Base-by-base conservation (phyloP, 37 sponge, comb jelly and placozoan genomes). In the Eunapius fragilis region DNA sequence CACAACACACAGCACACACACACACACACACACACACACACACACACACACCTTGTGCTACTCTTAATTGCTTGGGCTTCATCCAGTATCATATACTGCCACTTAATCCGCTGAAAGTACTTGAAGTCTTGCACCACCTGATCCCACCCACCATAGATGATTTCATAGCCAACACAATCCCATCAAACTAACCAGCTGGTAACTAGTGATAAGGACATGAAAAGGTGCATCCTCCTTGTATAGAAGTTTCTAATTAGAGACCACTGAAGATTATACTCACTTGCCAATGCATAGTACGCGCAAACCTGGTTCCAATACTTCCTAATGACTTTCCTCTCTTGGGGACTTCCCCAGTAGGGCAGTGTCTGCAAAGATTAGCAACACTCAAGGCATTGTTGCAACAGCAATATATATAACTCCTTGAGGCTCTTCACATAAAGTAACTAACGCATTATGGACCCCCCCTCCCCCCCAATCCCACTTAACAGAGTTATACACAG, bases 11-110 rank as follows among this genome's bases (percentile, higher is more conserved):
- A 3, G 6, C 28, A 70, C 28, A 70, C 71, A 26, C 41, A 41
- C 41, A 41, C 41, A 41, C 41, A 41, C 41, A 68, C 70, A 41
- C 70, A 28, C 25, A 33, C 71, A 67, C 35, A 41, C 24, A 27
- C 33, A 27, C 49, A 37, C 24, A 58, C 81, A 14, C 34, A 92
- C 93, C 93, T 93, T 47, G 78, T 75, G 82, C 94, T 93, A 70
- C 98, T 97, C 91, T 97, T 97, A 79, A 97, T 95, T 79, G 98
- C 98, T 76, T 97, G 98, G 25, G 98, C 98, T 78, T 97, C 98
- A 37, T 97, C 98, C 80, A 97, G 88, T 19, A 97, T 91, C 93
- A 97, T 92, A 81, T 97, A 97, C 96, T 97, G 98, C 98, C 98
- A 97, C 76, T 95, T 94, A n/a, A 95, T 71, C 2, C 92, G 71